Base-by-base conservation (phyloP, 1,140 invertebrate species). In the Gryon sp. region DNA sequence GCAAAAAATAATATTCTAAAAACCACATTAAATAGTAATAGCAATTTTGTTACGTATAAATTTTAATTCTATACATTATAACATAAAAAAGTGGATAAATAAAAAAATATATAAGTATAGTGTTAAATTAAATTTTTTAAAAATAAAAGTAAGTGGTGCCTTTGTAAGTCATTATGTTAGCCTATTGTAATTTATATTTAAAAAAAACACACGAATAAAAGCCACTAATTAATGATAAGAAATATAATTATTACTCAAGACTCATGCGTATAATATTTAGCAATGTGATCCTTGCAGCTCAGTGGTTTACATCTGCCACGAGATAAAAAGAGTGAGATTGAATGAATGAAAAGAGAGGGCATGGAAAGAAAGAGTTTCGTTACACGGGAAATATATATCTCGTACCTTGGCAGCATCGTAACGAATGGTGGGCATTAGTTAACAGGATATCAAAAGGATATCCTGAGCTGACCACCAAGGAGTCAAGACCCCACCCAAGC, bases 391-490 rank as follows among this genome's bases (percentile, higher is more conserved):
- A 79, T 76, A 76, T 79, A 79, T 79, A 79, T 79, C 80, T 81
- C 74, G 69, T 66, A 73, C 55, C 78, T 55, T 77, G 78, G 74
- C 74, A 83, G 80, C 78, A 84, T 84, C 82, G 85, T 88, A 89
- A 89, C 81, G 85, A 88, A 89, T 88, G 83, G 84, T 57, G 69
- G 83, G 82, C 86, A 89, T 89, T 89, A 88, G 87, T 89, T 88
- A 89, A 88, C 87, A 86, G 86, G 84, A 88, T 88, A 89, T 89
- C 88, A 89, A 88, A 88, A 88, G 85, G 84, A 88, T 87, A 88
- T 85, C 78, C 83, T 80, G 80, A 80, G 82, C 73, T 78, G 86
- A 85, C 86, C 87, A 88, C 86, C 87, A 84, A 87, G 82, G 74
- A 85, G 84, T 63, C 78, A 66, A 62, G 82, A 87, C 84, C 86